These are phyloP conservation scores for Drosophila miranda DNA, from an alignment of 1,140 invertebrate genomes.

Conservation along the genomic window DNA sequence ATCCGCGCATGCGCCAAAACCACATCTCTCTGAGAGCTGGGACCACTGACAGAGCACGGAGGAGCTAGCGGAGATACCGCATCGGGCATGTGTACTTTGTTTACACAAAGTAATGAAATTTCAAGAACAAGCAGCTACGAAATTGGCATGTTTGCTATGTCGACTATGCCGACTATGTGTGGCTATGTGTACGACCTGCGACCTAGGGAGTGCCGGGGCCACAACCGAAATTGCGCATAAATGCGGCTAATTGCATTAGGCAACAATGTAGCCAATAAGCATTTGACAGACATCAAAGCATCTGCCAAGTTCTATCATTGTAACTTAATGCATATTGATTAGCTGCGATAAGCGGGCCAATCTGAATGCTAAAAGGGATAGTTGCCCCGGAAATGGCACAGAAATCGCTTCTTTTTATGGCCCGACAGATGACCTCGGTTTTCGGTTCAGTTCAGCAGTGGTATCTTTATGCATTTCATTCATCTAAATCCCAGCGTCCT, in stretches of 20 bases:
- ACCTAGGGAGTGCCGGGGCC: not conserved
- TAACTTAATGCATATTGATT: slow-evolving; percentile 74
- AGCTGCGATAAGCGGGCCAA: slow-evolving; percentile 28
- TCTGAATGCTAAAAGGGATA: slow-evolving; percentile 1
- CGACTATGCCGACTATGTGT: not conserved
- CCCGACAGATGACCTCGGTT: slow-evolving; percentile 20
- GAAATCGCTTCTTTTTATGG: not conserved
- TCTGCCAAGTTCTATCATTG: slow-evolving; percentile 45
- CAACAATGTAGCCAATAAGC: slow-evolving; percentile 67
- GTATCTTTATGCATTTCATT: slow-evolving; percentile 38
- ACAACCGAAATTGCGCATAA: slow-evolving; percentile 61
- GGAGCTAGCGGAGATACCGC: slow-evolving; percentile 1
- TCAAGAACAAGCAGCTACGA: slow-evolving; percentile 65
- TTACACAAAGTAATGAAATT: slow-evolving; percentile 79
- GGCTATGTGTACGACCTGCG: not conserved
- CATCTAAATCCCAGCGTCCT: slow-evolving; percentile 44
- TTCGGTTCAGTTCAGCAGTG: slow-evolving; percentile 4
- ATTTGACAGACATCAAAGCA: slow-evolving; percentile 58
- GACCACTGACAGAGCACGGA: not conserved
- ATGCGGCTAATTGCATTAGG: slow-evolving; percentile 71
- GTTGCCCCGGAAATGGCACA: not conserved
- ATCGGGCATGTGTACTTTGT: slow-evolving; percentile 71
- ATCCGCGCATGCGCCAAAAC: slow-evolving; percentile 64
- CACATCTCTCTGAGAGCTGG: too few species aligned
- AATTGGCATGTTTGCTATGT: slow-evolving; percentile 41